Evolutionary conservation across 2,113 vertebrate genomes (phyloP), one percentile per base, ranked within the genome.

Genomic region (Calyptommatus sinebrachiatus): DNA sequence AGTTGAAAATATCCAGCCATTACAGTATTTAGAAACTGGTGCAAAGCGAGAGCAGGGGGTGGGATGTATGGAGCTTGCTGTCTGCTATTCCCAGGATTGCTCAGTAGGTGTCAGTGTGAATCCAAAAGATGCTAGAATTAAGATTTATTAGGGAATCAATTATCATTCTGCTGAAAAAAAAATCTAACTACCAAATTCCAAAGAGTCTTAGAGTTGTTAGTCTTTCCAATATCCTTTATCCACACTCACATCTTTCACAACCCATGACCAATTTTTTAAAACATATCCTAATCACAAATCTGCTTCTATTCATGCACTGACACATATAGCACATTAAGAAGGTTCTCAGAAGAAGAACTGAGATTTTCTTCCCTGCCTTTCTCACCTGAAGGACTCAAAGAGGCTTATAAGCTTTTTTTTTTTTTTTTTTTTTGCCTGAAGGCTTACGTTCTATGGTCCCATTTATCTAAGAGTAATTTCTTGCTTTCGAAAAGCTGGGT

Each of bases 91-190:
- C 48, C 83, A 79, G 71, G 61, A 16, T 22, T 29, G 1, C 66
- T 86, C 88, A 85, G 79, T 61, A 79, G 85, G 91, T 77, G 88
- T 86, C 83, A 82, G 80, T 89, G 76, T 83, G 84, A 88, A 89
- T 87, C 29, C 35, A 74, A 48, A 69, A 65, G 48, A 31, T 41
- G 70, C 61, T 86, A 84, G 85, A 41, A 18, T 76, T n/a, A 65
- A 6, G 4, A 86, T 41, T 72, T 45, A 0, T n/a, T 29, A 45
- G 1, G 60, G 46, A 57, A 60, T 70, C 22, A 41, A 8, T 62
- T 26, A 60, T 31, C 66, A 81, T 61, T 26, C 24, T 16, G 45
- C 8, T 81, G 69, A 74, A 75, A 57, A 57, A 74, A 75, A 57
- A 57, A 57, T 57, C 53, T 57, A 57, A 57, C 16, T 78, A 9